phyloP scores from a whole-genome alignment of 2,888 invertebrate species.

The Ephialtes manifestator region DNA sequence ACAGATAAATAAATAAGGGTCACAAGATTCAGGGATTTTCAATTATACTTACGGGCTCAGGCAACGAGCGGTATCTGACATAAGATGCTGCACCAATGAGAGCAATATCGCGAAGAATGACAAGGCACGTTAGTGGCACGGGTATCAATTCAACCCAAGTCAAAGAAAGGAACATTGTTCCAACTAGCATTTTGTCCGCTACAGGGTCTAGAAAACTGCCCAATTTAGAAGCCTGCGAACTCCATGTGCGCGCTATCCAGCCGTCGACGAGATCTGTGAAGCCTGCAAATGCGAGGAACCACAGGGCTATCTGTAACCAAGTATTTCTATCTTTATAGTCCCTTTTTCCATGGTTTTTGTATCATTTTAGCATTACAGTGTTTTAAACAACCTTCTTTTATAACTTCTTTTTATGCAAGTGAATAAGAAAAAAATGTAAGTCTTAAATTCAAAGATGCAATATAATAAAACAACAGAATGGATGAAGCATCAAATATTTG shows the following conservation, averaged over 20 bases:
- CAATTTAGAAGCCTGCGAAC: constrained; percentile 95
- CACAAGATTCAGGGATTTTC: neutral
- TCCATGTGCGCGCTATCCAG: constrained; percentile 97
- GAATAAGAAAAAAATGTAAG: too few species aligned
- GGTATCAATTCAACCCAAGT: constrained; percentile 96
- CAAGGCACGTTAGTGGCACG: constrained; percentile 92
- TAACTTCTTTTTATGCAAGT: neutral
- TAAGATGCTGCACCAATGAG: constrained; percentile 95
- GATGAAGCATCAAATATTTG: too few species aligned
- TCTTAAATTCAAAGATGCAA: too few species aligned
- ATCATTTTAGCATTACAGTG: neutral
- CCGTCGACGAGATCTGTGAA: constrained; percentile 98
- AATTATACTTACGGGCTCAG: constrained; percentile 92
- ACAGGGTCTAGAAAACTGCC: constrained; percentile 98
- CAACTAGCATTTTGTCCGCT: constrained; percentile 98
- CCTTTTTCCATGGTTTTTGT: neutral
- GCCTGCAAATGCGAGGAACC: constrained; percentile 94
- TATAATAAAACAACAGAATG: too few species aligned
- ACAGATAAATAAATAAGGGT: too few species aligned
- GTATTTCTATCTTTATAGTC: constrained; percentile 38
- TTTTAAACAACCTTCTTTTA: neutral
- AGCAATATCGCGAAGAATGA: constrained; percentile 93
- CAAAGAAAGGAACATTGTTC: constrained; percentile 94
- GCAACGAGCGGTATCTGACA: constrained; percentile 95
- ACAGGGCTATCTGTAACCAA: constrained; percentile 89